These are phyloP conservation scores for Chaetogeoica ovagalla DNA, from an alignment of 2,888 invertebrate species.

Conservation along the genomic window DNA sequence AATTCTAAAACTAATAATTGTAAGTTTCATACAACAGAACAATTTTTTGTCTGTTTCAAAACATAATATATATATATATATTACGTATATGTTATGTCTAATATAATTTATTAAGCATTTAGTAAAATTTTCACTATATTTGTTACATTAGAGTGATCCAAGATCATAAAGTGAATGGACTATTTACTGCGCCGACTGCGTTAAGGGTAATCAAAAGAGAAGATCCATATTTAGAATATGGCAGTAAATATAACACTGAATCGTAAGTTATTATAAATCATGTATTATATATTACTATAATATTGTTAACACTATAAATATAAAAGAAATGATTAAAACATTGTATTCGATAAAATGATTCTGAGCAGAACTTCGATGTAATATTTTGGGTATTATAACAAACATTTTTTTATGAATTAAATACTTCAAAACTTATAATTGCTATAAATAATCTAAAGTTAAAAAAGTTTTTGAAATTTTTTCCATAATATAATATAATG, in stretches of 20 bases:
- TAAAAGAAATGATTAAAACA: too few species aligned
- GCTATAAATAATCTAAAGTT: too few species aligned
- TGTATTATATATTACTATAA: neutral
- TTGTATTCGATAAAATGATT: too few species aligned
- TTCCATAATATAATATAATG: too few species aligned
- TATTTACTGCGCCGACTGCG: slow-evolving; percentile 91
- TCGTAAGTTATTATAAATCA: slow-evolving; percentile 61
- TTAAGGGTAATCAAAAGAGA: slow-evolving; percentile 81
- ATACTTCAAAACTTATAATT: too few species aligned
- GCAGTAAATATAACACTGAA: slow-evolving; percentile 72
- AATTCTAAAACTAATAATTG: neutral
- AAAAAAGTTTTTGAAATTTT: too few species aligned
- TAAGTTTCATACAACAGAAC: neutral
- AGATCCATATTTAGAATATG: slow-evolving; percentile 73
- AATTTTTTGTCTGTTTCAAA: too few species aligned
- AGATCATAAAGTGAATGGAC: slow-evolving; percentile 79
- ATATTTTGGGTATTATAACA: too few species aligned
- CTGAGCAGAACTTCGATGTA: too few species aligned
- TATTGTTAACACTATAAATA: too few species aligned
- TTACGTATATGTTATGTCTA: too few species aligned
- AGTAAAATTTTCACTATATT: neutral
- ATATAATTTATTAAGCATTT: neutral
- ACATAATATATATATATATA: neutral
- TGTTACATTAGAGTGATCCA: slow-evolving; percentile 72
- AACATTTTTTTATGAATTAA: too few species aligned